A percentile compares a stretch with the other conserved stretches of the same genome.
phyloP scores from a whole-genome alignment of 2,113 vertebrate genomes.

The Plestiodon gilberti region DNA sequence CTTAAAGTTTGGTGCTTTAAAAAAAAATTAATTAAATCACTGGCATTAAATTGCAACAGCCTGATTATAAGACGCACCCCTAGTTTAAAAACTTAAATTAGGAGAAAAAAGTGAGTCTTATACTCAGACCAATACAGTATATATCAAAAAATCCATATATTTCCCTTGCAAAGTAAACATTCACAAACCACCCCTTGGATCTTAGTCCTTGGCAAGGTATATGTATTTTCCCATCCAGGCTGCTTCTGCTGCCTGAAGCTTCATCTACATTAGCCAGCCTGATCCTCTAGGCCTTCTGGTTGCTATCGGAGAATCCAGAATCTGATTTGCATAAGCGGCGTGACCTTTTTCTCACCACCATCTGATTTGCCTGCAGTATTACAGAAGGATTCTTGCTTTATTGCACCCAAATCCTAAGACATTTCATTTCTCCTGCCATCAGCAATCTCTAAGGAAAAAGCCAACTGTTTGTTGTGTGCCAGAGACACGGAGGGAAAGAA shows the following conservation, averaged over 20 bases:
- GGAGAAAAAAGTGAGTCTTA: too few species aligned
- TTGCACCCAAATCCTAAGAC: slow-evolving; percentile 6
- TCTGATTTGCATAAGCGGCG: slow-evolving; percentile 2
- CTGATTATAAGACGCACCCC: too few species aligned
- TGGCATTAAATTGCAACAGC: too few species aligned
- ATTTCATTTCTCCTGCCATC: slow-evolving; percentile 6
- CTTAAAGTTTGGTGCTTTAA: too few species aligned
- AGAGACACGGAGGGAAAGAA: background rate
- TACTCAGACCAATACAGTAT: too few species aligned
- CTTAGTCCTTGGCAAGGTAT: background rate
- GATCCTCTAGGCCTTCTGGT: background rate
- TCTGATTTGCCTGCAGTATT: slow-evolving; percentile 20
- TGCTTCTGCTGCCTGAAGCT: background rate
- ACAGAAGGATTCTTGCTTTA: slow-evolving; percentile 10
- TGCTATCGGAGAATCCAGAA: background rate
- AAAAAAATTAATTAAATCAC: too few species aligned
- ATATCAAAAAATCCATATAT: background rate
- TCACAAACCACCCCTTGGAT: background rate
- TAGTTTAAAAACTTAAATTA: too few species aligned
- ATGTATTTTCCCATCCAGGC: background rate
- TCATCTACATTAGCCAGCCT: background rate
- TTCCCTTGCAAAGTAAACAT: background rate
- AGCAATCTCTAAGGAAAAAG: background rate
- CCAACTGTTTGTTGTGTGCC: background rate
- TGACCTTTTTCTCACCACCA: slow-evolving; percentile 10